Percentiles rank a stretch among this genome's conserved stretches.
phyloP scores from a whole-genome alignment of 2,113 vertebrate species.

The Semnornis frantzii region DNA sequence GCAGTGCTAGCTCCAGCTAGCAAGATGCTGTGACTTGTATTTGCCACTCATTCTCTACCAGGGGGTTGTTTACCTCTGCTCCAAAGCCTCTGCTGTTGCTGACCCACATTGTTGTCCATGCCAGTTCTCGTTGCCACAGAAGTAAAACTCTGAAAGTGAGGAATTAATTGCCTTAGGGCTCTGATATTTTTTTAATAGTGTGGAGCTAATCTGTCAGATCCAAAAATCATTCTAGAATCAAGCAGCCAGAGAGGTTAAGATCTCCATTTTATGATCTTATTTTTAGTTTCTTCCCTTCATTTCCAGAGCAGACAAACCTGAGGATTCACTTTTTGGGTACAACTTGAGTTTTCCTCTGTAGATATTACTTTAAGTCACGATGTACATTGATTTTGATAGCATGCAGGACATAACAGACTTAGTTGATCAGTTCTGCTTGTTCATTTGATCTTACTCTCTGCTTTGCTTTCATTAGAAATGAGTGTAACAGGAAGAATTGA shows the following conservation, averaged over 20 bases:
- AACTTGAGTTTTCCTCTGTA: background rate
- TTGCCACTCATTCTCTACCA: fast-evolving
- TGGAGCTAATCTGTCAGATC: background rate
- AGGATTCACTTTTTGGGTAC: background rate
- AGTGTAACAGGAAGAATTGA: background rate
- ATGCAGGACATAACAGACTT: background rate
- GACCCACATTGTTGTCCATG: background rate
- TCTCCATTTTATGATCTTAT: background rate
- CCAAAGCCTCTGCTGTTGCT: background rate
- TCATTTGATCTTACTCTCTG: background rate
- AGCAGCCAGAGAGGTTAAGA: background rate
- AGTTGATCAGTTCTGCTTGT: constrained; percentile 4
- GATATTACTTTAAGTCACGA: background rate
- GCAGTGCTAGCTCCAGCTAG: background rate
- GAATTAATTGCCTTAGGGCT: constrained; percentile 25
- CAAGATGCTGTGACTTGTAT: background rate
- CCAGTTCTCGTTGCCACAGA: background rate
- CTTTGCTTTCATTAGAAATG: constrained; percentile 32
- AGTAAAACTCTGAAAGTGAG: constrained; percentile 6
- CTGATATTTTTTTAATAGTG: background rate
- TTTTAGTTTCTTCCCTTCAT: background rate
- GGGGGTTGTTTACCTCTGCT: fast-evolving
- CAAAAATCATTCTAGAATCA: background rate
- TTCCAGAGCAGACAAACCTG: background rate
- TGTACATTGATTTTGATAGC: constrained; percentile 1